Conservation (phyloP, 2,113 vertebrate genomes). For the Connochaetes taurinus region DNA sequence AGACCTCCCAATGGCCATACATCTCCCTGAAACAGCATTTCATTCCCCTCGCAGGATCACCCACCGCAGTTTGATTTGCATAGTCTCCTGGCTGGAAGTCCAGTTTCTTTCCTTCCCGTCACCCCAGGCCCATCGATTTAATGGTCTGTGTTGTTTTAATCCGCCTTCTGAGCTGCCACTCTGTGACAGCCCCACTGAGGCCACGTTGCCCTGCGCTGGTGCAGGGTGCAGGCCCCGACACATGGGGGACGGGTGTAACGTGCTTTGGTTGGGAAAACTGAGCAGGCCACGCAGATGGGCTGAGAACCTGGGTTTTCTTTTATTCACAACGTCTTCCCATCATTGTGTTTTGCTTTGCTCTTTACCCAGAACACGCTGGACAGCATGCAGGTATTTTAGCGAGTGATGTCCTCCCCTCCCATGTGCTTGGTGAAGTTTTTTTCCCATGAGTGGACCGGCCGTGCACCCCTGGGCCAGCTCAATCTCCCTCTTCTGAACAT, state of each 20-base stretch:
- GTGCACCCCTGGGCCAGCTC: conserved; percentile 67
- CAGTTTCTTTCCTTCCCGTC: neutral
- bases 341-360: conserved; percentile 82
- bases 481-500: accelerated
- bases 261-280: conserved; percentile 66
- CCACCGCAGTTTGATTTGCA: neutral
- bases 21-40: neutral
- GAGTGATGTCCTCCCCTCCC: conserved; percentile 69
- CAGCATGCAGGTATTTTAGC: conserved; percentile 98
- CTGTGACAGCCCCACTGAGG: neutral
- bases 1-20: neutral
- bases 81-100: neutral
- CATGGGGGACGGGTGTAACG: neutral
- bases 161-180: neutral
- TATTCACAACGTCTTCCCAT: conserved; percentile 79
- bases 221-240: conserved; percentile 44
- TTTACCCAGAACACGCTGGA: conserved; percentile 96
- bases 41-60: neutral
- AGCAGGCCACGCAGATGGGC: neutral
- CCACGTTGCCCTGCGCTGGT: neutral
- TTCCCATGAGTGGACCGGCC: conserved; percentile 49
- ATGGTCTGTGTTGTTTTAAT: neutral
- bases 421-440: neutral
- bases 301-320: conserved; percentile 71
- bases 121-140: neutral